These are phyloP conservation scores for Meles meles DNA, from an alignment of 2,113 vertebrate species.

Conservation along the genomic window DNA sequence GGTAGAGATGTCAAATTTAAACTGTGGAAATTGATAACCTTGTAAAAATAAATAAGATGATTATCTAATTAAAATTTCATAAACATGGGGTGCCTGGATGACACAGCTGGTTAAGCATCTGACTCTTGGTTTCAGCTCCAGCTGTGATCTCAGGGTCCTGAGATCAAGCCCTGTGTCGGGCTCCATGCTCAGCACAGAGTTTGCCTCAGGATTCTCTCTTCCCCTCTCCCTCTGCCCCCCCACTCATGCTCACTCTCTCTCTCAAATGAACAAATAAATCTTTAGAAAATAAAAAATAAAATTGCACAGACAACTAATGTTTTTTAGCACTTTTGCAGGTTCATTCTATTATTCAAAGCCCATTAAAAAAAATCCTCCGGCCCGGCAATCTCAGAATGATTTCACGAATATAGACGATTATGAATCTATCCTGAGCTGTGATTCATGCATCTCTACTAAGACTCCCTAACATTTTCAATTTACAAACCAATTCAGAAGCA, in stretches of 20 bases:
- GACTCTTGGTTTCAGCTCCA: not conserved
- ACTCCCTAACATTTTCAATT: slow-evolving; percentile 14
- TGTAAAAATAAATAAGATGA: slow-evolving; percentile 34
- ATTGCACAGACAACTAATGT: not conserved
- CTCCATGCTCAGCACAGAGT: not conserved
- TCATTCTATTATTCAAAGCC: slow-evolving; percentile 46
- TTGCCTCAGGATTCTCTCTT: not conserved
- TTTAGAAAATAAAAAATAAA: not conserved
- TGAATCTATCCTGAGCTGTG: slow-evolving; percentile 35
- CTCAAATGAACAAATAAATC: not conserved
- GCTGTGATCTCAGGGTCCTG: not conserved
- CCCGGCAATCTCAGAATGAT: not conserved
- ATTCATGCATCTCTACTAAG: slow-evolving; percentile 55
- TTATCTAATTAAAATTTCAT: slow-evolving; percentile 38
- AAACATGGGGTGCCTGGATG: not conserved
- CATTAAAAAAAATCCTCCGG: not conserved
- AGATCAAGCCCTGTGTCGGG: not conserved
- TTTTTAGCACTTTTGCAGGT: slow-evolving; percentile 7
- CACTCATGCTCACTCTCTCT: not conserved
- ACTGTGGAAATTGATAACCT: not conserved
- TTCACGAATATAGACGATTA: slow-evolving; percentile 42
- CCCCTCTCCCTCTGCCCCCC: not conserved
- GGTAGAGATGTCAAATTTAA: not conserved
- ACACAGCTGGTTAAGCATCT: not conserved
- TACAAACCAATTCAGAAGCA: slow-evolving; percentile 53